These are phyloP conservation scores for Recurvirostra avosetta DNA, from an alignment of 2,113 vertebrate species.

Conservation along the genomic window DNA sequence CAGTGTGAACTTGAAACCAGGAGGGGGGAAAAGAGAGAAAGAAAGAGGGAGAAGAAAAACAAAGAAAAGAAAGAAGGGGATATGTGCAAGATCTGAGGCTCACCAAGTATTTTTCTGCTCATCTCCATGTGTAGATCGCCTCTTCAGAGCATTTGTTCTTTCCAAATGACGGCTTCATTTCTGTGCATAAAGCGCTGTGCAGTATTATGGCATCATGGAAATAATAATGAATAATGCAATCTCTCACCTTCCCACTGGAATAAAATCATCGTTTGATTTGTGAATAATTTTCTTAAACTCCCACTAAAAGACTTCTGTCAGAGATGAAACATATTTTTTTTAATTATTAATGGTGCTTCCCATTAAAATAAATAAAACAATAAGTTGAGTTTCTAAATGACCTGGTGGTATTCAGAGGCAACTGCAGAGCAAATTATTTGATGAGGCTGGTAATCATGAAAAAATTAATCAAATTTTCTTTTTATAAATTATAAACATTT, in stretches of 20 bases:
- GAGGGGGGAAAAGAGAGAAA: neutral
- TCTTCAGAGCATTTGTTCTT: neutral
- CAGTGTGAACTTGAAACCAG: neutral
- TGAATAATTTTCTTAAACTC: conserved; percentile 20
- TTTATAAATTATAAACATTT: neutral
- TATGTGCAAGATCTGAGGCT: neutral
- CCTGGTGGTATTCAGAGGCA: neutral
- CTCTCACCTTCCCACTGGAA: neutral
- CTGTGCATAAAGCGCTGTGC: neutral
- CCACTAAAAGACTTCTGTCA: neutral
- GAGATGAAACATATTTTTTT: neutral
- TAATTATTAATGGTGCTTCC: neutral
- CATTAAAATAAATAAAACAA: conserved; percentile 38
- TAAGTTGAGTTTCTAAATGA: neutral
- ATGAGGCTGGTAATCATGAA: neutral
- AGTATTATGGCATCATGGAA: neutral
- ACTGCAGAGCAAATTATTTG: neutral
- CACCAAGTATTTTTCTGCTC: neutral
- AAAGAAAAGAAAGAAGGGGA: neutral
- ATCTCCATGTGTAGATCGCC: neutral
- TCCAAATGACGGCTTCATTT: neutral
- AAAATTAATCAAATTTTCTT: neutral
- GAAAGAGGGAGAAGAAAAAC: neutral
- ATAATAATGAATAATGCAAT: conserved; percentile 16
- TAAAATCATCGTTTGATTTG: neutral